phyloP scores from a whole-genome alignment of 1,140 invertebrate species.

The Lordiphosa stackelbergi region DNA sequence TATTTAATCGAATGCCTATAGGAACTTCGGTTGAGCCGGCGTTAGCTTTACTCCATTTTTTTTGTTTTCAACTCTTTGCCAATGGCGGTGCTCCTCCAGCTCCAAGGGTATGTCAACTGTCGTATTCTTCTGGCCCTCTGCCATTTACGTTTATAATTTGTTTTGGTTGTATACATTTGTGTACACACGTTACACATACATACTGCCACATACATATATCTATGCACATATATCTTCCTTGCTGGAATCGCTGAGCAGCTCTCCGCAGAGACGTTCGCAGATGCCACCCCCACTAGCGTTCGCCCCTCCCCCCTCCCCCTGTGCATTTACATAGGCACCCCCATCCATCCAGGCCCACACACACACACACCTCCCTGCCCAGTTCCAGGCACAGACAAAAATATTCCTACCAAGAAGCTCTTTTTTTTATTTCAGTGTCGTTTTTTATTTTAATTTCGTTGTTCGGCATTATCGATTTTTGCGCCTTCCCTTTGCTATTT shows the following conservation, averaged over 20 bases:
- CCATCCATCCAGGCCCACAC: neutral
- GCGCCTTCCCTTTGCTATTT: slow-evolving; percentile 41
- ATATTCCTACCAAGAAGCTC: slow-evolving; percentile 26
- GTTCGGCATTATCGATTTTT: slow-evolving; percentile 54
- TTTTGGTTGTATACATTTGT: slow-evolving; percentile 15
- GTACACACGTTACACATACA: slow-evolving; percentile 6
- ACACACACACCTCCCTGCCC: neutral
- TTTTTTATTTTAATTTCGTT: slow-evolving; percentile 55
- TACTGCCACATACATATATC: no score
- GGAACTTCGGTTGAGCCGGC: no score
- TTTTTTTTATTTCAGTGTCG: slow-evolving; percentile 35
- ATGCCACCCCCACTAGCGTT: slow-evolving; percentile 6
- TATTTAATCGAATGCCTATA: no score
- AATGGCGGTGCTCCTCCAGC: neutral
- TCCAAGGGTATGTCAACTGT: slow-evolving; percentile 2
- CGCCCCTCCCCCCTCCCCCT: neutral
- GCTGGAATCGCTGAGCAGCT: slow-evolving; percentile 13
- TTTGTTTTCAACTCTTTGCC: neutral
- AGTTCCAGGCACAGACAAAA: slow-evolving; percentile 13
- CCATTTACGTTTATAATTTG: slow-evolving; percentile 20
- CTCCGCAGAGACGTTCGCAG: slow-evolving; percentile 4
- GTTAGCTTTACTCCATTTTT: no score
- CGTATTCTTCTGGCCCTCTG: slow-evolving; percentile 3
- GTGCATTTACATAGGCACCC: slow-evolving; percentile 9
- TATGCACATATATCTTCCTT: slow-evolving; percentile 6